Base-by-base conservation (phyloP, 2,113 vertebrate genomes). In the Agelaius tricolor region DNA sequence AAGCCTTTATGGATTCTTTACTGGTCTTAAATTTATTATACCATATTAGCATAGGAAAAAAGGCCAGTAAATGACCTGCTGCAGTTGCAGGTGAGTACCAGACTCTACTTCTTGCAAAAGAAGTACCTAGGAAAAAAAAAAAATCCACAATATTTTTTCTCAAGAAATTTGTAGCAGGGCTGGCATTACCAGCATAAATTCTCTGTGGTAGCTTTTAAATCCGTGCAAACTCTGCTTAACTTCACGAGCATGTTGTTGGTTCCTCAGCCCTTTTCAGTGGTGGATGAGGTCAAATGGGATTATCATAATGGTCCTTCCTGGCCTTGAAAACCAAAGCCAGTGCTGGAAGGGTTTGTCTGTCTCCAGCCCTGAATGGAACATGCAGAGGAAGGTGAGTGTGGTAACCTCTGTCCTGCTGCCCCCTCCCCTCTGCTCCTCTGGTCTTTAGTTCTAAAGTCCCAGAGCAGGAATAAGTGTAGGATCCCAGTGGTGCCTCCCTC, bases 21-120 rank as follows among this genome's bases (percentile, higher is more conserved):
- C 80, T 66, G 73, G 44, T 82, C 86, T 84, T 93, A 78, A 93
- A 96, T 96, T 94, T 96, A 94, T 94, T 73, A 62, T 13, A 68
- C 12, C 49, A 84, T 61, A 78, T 92, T 94, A 95, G 46, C 66
- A 84, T 51, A 55, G 76, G 54, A 66, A 75, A 81, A 92, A 89
- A 76, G 31, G 80, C 66, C 54, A 71, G 85, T 46, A 89, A 92
- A 72, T 87, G 82, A 73, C 72, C 59, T 90, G 57, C 85, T 92
- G 33, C 33, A 44, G 55, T 27, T 22, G 41, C n/a, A 88, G 52
- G 67, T 22, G 1, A 80, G 33, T 20, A 67, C 51, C 63, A 93
- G 67, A 55, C 19, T 35, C 16, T 44, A 61, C 20, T 39, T 79
- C 54, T 49, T 68, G 37, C 5, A 69, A 72, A 54, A 68, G 61